These are phyloP conservation scores for Smutsia temminckii DNA, from an alignment of 2,797 vertebrate species.

Conservation along the genomic window DNA sequence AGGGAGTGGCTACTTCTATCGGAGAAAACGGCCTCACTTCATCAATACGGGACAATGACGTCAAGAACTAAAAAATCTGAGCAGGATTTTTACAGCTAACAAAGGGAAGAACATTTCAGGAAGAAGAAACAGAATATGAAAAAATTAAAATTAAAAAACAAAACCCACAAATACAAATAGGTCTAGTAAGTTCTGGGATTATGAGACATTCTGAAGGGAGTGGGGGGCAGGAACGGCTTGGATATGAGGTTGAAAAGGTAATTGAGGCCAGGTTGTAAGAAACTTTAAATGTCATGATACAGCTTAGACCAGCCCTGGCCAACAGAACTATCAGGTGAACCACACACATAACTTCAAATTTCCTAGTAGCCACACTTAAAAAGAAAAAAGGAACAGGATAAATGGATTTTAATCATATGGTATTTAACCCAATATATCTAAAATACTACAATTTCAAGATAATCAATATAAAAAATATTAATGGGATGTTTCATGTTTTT, in stretches of 20 bases:
- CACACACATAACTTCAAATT: background rate
- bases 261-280: background rate
- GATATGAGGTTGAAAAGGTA: background rate
- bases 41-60: background rate
- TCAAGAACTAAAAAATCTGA: background rate
- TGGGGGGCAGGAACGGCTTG: background rate
- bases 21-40: background rate
- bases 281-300: background rate
- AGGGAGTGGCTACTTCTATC: background rate
- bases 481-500: background rate
- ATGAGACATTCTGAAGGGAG: background rate
- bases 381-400: background rate
- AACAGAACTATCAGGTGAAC: background rate
- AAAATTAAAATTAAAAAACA: background rate
- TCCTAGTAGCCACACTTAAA: background rate
- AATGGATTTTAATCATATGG: background rate
- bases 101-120: background rate
- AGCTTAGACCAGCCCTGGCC: background rate
- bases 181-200: background rate
- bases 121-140: background rate
- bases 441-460: background rate
- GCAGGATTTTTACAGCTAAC: background rate
- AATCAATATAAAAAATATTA: conserved; percentile 32
- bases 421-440: background rate
- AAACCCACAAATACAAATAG: background rate